Percentiles rank a stretch among this genome's conserved stretches.
Evolutionary conservation across 2,888 invertebrate genomes (phyloP).

Genomic region (Trichopria drosophilae): DNA sequence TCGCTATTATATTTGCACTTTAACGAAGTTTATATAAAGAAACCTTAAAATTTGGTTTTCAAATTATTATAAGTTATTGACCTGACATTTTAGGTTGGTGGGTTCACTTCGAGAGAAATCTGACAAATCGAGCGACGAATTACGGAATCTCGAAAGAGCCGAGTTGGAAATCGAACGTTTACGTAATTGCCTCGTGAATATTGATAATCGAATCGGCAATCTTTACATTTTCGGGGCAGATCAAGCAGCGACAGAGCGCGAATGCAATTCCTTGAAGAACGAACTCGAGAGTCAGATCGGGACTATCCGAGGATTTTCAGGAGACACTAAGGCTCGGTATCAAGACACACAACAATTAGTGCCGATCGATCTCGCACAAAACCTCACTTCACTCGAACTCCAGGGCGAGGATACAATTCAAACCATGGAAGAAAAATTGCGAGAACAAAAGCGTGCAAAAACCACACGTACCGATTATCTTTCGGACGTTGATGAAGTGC

Average conservation of each 20-base stretch:
- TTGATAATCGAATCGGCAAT: slow-evolving; percentile 38
- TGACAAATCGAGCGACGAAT: slow-evolving; percentile 73
- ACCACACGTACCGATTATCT: slow-evolving; percentile 80
- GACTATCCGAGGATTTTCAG: slow-evolving; percentile 51
- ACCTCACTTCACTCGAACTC: slow-evolving; percentile 80
- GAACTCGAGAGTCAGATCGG: slow-evolving; percentile 48
- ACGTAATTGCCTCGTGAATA: slow-evolving; percentile 69
- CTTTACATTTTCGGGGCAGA: slow-evolving; percentile 81
- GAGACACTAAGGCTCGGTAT: slow-evolving; percentile 58
- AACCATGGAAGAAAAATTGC: slow-evolving; percentile 84
- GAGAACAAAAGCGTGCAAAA: slow-evolving; percentile 84
- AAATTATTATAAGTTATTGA: neutral
- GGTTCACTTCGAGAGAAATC: slow-evolving; percentile 76
- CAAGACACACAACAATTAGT: slow-evolving; percentile 57
- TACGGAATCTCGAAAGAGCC: slow-evolving; percentile 75
- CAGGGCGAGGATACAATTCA: slow-evolving; percentile 76
- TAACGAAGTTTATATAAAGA: no score
- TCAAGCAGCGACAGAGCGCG: slow-evolving; percentile 65
- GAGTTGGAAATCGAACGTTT: slow-evolving; percentile 72
- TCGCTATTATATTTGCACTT: no score
- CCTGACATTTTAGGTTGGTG: slow-evolving; percentile 80
- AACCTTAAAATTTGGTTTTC: no score
- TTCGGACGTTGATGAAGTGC: slow-evolving; percentile 77
- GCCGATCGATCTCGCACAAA: slow-evolving; percentile 77
- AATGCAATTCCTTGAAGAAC: slow-evolving; percentile 63